phyloP scores from a whole-genome alignment of 2,888 invertebrate genomes.

The Tyria jacobaeae region DNA sequence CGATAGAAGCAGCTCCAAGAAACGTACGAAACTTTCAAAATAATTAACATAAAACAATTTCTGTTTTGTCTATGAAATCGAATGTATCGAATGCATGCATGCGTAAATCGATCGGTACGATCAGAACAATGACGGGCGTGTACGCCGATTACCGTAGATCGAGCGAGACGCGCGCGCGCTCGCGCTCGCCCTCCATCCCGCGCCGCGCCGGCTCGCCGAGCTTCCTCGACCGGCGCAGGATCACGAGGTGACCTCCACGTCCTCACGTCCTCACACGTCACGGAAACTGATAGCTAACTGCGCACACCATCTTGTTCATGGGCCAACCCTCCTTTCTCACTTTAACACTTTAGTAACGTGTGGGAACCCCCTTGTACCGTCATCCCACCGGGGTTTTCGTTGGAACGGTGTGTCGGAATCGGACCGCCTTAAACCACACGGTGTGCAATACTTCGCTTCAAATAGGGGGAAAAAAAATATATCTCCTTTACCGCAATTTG shows the following conservation, averaged over 20 bases:
- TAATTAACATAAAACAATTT: constrained; percentile 47
- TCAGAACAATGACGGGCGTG: constrained; percentile 85
- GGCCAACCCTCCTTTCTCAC: no score
- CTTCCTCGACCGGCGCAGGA: constrained; percentile 96
- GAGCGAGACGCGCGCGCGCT: constrained; percentile 64
- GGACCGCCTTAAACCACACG: no score
- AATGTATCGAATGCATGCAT: constrained; percentile 53
- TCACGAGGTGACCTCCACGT: constrained; percentile 91
- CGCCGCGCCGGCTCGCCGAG: constrained; percentile 97
- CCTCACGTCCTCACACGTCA: neutral
- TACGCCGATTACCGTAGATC: constrained; percentile 85
- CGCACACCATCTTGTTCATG: no score
- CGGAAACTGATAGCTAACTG: neutral
- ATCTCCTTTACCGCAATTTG: no score
- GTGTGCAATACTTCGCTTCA: no score
- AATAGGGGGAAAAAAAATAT: no score
- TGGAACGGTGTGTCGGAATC: no score
- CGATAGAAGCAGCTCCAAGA: constrained; percentile 25
- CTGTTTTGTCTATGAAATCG: constrained; percentile 44
- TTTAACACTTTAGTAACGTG: no score
- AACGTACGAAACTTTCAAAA: constrained; percentile 17
- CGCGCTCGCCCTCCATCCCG: constrained; percentile 95
- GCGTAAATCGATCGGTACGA: constrained; percentile 42
- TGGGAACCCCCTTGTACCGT: no score
- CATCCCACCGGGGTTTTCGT: no score